Evolutionary conservation across 2,888 invertebrate species (phyloP), one percentile per base, ranked within the genome.

Genomic region (Physocephala rufipes): DNA sequence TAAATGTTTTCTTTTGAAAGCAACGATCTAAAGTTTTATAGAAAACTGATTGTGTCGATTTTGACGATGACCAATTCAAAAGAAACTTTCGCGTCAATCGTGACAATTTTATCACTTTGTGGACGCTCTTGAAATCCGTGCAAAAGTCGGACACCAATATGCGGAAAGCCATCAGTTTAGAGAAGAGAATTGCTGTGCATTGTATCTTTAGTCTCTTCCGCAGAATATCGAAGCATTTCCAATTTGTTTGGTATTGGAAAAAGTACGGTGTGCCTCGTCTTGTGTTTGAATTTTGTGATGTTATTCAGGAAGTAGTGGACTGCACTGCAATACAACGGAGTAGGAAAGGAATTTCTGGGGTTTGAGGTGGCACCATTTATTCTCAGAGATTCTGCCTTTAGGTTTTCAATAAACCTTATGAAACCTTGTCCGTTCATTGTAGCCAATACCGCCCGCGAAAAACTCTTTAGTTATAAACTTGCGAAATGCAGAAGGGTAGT

Each of bases 221-320:
- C n/a, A n/a, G 68, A 73, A 19, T 71, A 71, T 24, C 15, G 28
- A 4, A 64, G 30, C 53, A 65, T 74, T 21, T 67, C 70, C 7
- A 73, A 73, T 21, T 21, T 70, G 28, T 73, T 74, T 61, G 74
- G 73, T 9, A 67, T 73, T 9, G 70, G 64, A n/a, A 70, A 65
- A 24, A 28, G 45, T 21, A 70, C 66, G 7, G 73, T 74, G 2
- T 47, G 68, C 16, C n/a, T n/a, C n/a, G 47, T 24, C 73, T 74
- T 58, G 19, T 73, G 16, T 5, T 68, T 4, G 58, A 63, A 12
- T 73, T 64, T 47, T 70, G 70, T 53, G 26, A 30, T n/a, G 45
- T 19, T 24, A 43, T 16, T 30, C 55, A 55, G 55, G 21, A 43
- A 4, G 21, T 30, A n/a, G n/a, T n/a, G n/a, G n/a, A n/a, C n/a